These are phyloP conservation scores for Lophotis ruficrista DNA, from an alignment of 2,113 vertebrate species.

Conservation along the genomic window DNA sequence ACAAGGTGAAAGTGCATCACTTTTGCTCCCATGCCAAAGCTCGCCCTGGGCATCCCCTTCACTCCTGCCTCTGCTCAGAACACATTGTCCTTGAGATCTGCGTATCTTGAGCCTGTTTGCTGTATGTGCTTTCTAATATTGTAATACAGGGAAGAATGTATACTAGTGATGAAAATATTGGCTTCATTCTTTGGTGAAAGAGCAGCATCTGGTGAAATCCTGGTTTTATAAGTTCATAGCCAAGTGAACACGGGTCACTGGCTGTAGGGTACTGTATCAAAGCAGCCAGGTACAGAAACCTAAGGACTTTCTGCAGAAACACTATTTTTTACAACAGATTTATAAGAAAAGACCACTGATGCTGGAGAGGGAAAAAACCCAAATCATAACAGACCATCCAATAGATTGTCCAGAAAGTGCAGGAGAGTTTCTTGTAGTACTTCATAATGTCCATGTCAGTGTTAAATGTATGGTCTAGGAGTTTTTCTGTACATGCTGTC, in stretches of 20 bases:
- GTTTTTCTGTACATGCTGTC: not conserved
- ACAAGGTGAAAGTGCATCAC: not conserved
- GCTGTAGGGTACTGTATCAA: not conserved
- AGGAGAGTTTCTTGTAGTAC: not conserved
- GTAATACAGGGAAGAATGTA: not conserved
- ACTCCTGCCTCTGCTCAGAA: not conserved
- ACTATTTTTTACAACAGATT: not conserved
- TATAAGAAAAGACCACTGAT: not conserved
- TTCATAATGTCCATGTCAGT: not conserved
- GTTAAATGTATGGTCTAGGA: not conserved
- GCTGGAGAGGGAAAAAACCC: not conserved
- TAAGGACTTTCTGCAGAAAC: not conserved
- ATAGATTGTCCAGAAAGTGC: not conserved
- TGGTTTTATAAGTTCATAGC: not conserved
- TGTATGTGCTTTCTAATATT: not conserved
- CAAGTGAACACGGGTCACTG: not conserved
- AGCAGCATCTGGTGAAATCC: not conserved
- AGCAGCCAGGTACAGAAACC: not conserved
- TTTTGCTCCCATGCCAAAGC: not conserved
- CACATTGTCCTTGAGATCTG: accelerated
- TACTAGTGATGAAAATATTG: not conserved
- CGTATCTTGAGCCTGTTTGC: not conserved
- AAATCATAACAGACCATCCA: not conserved
- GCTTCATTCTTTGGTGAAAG: not conserved
- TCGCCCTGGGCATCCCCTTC: not conserved